Evolutionary conservation across 2,113 vertebrate genomes (phyloP).

Genomic region (Alligator sinensis): DNA sequence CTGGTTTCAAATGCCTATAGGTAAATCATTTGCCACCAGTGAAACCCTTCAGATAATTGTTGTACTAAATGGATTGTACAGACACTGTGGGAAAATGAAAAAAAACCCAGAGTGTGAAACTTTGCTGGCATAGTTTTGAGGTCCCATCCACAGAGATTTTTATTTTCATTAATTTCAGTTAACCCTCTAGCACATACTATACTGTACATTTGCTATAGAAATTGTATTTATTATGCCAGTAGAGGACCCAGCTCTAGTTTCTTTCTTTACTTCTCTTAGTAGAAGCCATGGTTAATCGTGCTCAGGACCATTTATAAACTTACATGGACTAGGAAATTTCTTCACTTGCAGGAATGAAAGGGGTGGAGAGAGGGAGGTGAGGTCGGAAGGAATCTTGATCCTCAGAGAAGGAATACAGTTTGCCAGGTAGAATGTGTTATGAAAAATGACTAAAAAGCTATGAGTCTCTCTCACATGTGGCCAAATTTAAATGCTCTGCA

Average conservation of each 20-base stretch:
- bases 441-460: background rate
- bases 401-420: background rate
- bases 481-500: background rate
- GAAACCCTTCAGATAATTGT: background rate
- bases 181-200: background rate
- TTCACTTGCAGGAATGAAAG: background rate
- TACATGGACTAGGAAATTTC: background rate
- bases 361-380: background rate
- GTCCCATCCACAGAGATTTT: background rate
- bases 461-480: accelerated
- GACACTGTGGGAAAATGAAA: background rate
- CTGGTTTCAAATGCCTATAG: background rate
- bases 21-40: background rate
- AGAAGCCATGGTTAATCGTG: background rate
- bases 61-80: background rate
- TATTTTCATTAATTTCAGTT: background rate
- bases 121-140: background rate
- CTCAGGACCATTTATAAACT: background rate
- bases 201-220: background rate
- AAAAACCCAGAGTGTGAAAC: background rate
- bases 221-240: background rate
- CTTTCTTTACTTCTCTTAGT: background rate
- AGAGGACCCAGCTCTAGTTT: background rate
- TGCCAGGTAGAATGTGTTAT: accelerated
- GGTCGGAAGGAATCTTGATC: background rate